Evolutionary conservation across 1,140 invertebrate genomes (phyloP).

Genomic region (Trigoniulus corallinus): DNA sequence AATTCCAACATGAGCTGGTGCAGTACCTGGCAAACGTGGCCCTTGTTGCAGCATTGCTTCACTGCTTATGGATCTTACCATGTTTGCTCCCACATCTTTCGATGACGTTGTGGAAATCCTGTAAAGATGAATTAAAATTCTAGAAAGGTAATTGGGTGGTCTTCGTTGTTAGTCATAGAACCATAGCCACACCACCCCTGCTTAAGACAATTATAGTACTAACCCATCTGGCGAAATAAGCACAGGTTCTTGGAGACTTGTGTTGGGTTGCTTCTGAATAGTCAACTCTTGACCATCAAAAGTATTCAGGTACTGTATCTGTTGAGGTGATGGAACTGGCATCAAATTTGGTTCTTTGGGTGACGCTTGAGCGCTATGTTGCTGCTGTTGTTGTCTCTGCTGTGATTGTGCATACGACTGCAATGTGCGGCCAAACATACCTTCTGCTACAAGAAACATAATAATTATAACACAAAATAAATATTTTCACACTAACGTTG

Average conservation of each 20-base stretch:
- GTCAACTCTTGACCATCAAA: constrained; percentile 93
- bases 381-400: constrained; percentile 32
- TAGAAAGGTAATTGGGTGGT: no score
- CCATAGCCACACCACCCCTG: no score
- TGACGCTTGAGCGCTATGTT: constrained; percentile 10
- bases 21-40: neutral
- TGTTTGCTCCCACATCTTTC: neutral
- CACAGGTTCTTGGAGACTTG: constrained; percentile 51
- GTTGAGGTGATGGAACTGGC: constrained; percentile 88
- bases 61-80: neutral
- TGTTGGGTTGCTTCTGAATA: constrained; percentile 91
- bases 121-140: no score
- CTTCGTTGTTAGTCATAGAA: no score
- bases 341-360: constrained; percentile 74
- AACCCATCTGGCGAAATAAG: constrained; percentile 22
- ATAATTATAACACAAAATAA: constrained; percentile 6
- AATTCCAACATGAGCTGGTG: constrained; percentile 9
- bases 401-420: constrained; percentile 60
- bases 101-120: no score
- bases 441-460: constrained; percentile 36
- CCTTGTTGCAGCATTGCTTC: neutral
- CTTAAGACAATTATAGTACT: neutral
- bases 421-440: constrained; percentile 60
- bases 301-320: constrained; percentile 86
- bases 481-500: neutral